phyloP scores from a whole-genome alignment of 2,797 vertebrate species.

The Pelodytes ibericus region DNA sequence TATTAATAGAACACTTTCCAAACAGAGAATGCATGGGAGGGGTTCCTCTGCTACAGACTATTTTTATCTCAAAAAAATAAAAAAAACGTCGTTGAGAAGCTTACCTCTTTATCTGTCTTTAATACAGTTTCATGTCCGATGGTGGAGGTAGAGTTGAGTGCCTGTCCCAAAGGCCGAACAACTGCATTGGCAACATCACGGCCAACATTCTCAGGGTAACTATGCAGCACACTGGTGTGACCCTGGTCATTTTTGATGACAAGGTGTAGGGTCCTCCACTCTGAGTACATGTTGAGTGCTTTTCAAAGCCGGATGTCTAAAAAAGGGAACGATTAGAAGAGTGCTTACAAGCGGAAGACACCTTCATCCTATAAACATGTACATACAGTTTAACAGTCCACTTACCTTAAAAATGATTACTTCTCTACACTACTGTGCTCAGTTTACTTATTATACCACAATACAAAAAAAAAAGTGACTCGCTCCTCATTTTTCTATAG shows the following conservation, averaged over 20 bases:
- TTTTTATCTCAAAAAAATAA: not conserved
- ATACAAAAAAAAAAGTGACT: no score
- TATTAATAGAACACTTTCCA: slow-evolving; percentile 4
- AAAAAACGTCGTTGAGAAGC: slow-evolving; percentile 48
- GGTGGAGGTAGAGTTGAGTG: slow-evolving; percentile 80
- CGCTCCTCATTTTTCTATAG: no score
- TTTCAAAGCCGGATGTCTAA: slow-evolving; percentile 68
- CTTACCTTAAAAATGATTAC: no score
- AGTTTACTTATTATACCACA: no score
- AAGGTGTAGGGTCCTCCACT: slow-evolving; percentile 95
- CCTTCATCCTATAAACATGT: no score
- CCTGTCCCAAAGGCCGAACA: slow-evolving; percentile 89
- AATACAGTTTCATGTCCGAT: slow-evolving; percentile 84
- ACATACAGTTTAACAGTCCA: no score
- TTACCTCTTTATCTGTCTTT: slow-evolving; percentile 95
- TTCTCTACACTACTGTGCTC: no score
- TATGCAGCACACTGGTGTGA: slow-evolving; percentile 91
- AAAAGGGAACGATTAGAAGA: slow-evolving; percentile 41
- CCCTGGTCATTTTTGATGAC: slow-evolving; percentile 94
- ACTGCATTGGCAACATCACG: slow-evolving; percentile 92
- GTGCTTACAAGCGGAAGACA: not conserved
- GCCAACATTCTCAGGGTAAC: slow-evolving; percentile 88
- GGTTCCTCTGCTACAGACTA: not conserved
- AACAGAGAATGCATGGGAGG: not conserved
- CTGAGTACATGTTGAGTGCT: slow-evolving; percentile 90